Conservation (phyloP, 2,888 invertebrate species). For the Pristionchus mayeri region DNA sequence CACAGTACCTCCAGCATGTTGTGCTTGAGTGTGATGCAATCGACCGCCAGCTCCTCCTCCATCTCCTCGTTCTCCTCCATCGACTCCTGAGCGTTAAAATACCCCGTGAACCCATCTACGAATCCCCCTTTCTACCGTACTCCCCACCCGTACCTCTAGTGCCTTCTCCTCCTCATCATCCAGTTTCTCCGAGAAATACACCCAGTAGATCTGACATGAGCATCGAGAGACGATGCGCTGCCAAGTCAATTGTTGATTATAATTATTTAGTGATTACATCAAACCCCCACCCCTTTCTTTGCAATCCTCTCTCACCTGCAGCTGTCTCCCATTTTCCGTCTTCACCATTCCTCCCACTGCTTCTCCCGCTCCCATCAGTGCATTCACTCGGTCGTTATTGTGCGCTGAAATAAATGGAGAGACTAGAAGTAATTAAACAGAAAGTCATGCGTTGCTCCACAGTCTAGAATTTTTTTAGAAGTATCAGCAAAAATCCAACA, state of each 20-base stretch:
- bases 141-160: constrained; percentile 3
- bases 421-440: too few species aligned
- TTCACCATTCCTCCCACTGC: constrained; percentile 97
- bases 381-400: constrained; percentile 79
- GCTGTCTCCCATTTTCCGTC: constrained; percentile 81
- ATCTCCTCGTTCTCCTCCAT: constrained; percentile 44
- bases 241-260: constrained; percentile 79
- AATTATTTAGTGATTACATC: too few species aligned
- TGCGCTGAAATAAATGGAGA: constrained; percentile 77
- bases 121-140: background rate
- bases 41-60: constrained; percentile 45
- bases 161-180: constrained; percentile 81
- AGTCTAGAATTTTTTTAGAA: too few species aligned
- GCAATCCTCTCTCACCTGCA: constrained; percentile 16
- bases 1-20: constrained; percentile 91
- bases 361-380: constrained; percentile 86
- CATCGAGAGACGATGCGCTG: constrained; percentile 97
- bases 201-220: constrained; percentile 94
- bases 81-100: background rate
- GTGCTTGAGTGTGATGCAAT: constrained; percentile 81
- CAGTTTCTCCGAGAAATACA: constrained; percentile 82
- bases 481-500: too few species aligned
- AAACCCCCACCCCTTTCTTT: background rate
- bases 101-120: constrained; percentile 19
- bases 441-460: too few species aligned